Evolutionary conservation across 1,140 invertebrate species (phyloP).

Genomic region (Drosophila pallidifrons): DNA sequence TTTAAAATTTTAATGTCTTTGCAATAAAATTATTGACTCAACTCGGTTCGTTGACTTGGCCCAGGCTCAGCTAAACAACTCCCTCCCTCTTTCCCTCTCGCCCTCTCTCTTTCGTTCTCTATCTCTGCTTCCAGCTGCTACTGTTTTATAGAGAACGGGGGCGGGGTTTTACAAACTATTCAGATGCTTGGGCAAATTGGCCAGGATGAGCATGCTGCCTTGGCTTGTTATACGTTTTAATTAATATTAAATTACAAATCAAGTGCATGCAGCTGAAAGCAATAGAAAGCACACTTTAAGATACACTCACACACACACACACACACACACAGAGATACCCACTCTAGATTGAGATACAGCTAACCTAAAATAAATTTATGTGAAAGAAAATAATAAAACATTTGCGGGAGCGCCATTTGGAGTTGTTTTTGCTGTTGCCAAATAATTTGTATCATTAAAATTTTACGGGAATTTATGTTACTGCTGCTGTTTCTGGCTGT

Average conservation of each 20-base stretch:
- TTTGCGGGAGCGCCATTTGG: conserved; percentile 40
- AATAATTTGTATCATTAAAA: conserved; percentile 79
- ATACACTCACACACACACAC: conserved; percentile 4
- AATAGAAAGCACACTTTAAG: conserved; percentile 3
- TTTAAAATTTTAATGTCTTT: conserved; percentile 60
- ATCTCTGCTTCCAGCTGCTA: not conserved
- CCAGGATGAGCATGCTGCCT: conserved; percentile 7
- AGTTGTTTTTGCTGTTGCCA: conserved; percentile 38
- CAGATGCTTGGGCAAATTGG: conserved; percentile 8
- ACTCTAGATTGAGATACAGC: not conserved
- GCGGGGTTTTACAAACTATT: conserved; percentile 11
- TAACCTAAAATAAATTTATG: conserved; percentile 35
- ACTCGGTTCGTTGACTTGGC: conserved; percentile 54
- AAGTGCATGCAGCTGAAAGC: conserved; percentile 38
- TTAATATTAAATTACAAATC: conserved; percentile 73
- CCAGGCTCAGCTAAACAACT: conserved; percentile 6
- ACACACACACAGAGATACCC: conserved; percentile 1
- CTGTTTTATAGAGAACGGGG: no score
- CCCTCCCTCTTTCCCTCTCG: not conserved
- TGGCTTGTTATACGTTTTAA: conserved; percentile 41
- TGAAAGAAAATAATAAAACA: conserved; percentile 49
- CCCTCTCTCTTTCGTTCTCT: not conserved
- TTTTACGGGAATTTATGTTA: conserved; percentile 62
- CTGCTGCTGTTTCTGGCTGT: conserved; percentile 5
- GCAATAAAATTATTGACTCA: conserved; percentile 61